Conservation (phyloP, 2,888 invertebrate species). For the Parnassius orleans region DNA sequence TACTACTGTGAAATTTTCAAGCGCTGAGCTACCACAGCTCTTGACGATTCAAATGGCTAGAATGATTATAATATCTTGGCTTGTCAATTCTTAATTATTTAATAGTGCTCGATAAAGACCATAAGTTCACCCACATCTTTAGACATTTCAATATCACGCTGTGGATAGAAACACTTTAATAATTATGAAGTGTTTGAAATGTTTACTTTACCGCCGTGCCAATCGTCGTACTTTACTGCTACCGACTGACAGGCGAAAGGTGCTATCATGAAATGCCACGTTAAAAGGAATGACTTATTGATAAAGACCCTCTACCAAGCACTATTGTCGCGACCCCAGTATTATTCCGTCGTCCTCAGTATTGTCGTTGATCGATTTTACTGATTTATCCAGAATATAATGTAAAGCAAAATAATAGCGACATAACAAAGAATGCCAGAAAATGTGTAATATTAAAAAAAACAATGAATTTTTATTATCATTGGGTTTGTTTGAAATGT, state of each 20-base stretch:
- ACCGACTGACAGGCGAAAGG: not conserved
- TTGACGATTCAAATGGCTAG: no score
- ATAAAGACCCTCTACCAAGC: conserved; percentile 13
- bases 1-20: no score
- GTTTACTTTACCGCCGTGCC: not conserved
- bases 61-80: not conserved
- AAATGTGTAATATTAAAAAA: no score
- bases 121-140: not conserved
- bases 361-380: not conserved
- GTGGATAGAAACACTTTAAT: conserved; percentile 16
- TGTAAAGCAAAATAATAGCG: no score
- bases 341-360: not conserved
- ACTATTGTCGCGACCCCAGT: not conserved
- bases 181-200: conserved; percentile 2
- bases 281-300: conserved; percentile 8
- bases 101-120: conserved; percentile 1
- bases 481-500: no score
- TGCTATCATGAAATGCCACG: conserved; percentile 12
- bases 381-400: no score
- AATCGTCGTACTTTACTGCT: no score
- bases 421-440: no score
- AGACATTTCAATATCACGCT: conserved; percentile 8
- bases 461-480: no score
- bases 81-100: not conserved
- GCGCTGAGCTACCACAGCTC: no score